Base-by-base conservation (phyloP, 2,113 vertebrate species). In the Motacilla tschutschensis region DNA sequence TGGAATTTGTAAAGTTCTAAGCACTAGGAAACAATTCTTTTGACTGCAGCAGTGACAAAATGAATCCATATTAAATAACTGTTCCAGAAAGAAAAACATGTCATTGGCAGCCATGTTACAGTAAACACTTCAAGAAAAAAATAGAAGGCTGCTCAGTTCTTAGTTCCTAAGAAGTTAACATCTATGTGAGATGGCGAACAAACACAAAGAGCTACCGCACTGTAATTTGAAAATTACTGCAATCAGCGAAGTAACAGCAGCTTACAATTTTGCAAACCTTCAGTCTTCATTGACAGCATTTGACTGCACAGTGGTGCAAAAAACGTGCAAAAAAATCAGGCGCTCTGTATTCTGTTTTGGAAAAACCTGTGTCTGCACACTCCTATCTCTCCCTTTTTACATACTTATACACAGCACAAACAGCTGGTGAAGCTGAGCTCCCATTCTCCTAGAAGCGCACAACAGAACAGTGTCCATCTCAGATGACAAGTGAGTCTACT, bases 191-290 rank as follows among this genome's bases (percentile, higher is more conserved):
- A 80, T 9, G 20, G 64, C 66, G 57, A 78, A 77, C 64, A 65
- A 76, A 69, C 17, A 53, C 78, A 58, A 91, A 84, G 88, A 82
- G 48, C 47, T 60, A 77, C 29, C 76, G 28, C 17, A 44, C 46
- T 29, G 19, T 55, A 60, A 48, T 33, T 17, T 83, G 63, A 92
- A 92, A 89, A 54, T 33, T 74, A 55, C 5, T 80, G 66, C 79
- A 57, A 87, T 79, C 25, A 53, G 41, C 16, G 20, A 31, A 17
- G 41, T 16, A 29, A 55, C 17, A 53, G 36, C 18, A 59, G 43
- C 20, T 74, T 22, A 17, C 12, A 44, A 33, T 50, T 57, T 13
- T 17, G 16, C 9, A 44, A 22, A 46, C 57, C 14, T 46, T 29
- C 13, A 33, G 14, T 24, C 12, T 59, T 66, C 25, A n/a, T 2